phyloP scores from a whole-genome alignment of 2,888 invertebrate species.

The Parnassius apollo region DNA sequence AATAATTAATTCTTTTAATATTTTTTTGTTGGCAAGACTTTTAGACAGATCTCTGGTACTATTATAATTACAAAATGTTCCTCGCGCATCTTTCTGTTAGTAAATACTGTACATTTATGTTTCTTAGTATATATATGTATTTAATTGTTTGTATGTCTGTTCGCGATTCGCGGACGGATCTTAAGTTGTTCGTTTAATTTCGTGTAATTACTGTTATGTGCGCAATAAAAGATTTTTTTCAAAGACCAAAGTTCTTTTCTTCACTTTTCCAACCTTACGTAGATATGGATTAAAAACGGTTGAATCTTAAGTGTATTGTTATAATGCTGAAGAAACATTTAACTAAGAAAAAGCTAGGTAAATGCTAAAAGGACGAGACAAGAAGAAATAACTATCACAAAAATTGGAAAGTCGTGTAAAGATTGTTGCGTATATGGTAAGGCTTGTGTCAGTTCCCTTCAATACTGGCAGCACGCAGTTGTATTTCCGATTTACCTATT shows the following conservation, averaged over 20 bases:
- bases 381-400: no score
- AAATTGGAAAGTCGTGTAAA: no score
- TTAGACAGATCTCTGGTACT: conserved; percentile 19
- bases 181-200: conserved; percentile 18
- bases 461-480: no score
- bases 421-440: no score
- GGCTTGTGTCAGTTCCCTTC: no score
- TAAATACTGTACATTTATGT: conserved; percentile 18
- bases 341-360: no score
- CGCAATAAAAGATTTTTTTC: conserved; percentile 27
- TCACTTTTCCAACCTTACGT: no score
- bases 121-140: conserved; percentile 20
- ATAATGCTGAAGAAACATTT: no score
- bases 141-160: conserved; percentile 10
- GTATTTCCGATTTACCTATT: no score
- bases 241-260: conserved; percentile 4
- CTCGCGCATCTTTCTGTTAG: conserved; percentile 17
- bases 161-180: conserved; percentile 8
- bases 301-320: no score
- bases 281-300: no score
- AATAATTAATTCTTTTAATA: conserved; percentile 11
- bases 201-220: conserved; percentile 28
- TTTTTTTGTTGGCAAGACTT: conserved; percentile 4
- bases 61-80: conserved; percentile 15
- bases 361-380: no score